phyloP scores from a whole-genome alignment of 2,797 vertebrate genomes.

The Potorous gilbertii region DNA sequence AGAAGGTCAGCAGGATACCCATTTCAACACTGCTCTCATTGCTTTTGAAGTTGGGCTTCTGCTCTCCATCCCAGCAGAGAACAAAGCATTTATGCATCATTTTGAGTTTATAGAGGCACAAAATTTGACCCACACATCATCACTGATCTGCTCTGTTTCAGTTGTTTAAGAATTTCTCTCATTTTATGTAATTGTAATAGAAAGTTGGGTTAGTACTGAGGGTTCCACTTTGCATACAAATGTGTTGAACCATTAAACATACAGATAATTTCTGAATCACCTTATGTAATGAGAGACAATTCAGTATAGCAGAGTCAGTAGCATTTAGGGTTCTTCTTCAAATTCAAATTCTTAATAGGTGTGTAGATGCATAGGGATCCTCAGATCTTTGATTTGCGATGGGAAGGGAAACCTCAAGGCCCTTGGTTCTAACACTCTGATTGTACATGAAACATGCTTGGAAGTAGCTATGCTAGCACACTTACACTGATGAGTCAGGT shows the following conservation, averaged over 20 bases:
- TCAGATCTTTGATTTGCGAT: background rate
- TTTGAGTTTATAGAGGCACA: slow-evolving; percentile 32
- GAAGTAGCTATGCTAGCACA: background rate
- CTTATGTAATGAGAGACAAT: background rate
- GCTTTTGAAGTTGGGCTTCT: slow-evolving; percentile 60
- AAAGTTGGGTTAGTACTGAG: background rate
- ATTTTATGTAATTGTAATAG: background rate
- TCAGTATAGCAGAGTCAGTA: background rate
- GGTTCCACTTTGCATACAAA: background rate
- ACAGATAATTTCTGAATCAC: background rate
- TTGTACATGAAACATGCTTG: background rate
- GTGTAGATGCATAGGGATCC: background rate
- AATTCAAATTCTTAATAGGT: background rate
- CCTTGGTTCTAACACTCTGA: background rate
- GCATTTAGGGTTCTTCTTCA: background rate
- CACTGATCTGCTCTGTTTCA: background rate
- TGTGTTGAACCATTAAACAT: background rate
- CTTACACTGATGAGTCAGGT: background rate
- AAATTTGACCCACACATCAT: background rate
- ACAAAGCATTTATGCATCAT: slow-evolving; percentile 2
- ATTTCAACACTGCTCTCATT: slow-evolving; percentile 22
- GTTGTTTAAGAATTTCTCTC: slow-evolving; percentile 40
- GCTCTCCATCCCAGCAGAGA: slow-evolving; percentile 49
- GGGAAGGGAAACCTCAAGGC: background rate
- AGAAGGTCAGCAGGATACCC: slow-evolving; percentile 55